These are phyloP conservation scores for Betta splendens DNA, from an alignment of 2,797 vertebrate genomes.

Conservation along the genomic window DNA sequence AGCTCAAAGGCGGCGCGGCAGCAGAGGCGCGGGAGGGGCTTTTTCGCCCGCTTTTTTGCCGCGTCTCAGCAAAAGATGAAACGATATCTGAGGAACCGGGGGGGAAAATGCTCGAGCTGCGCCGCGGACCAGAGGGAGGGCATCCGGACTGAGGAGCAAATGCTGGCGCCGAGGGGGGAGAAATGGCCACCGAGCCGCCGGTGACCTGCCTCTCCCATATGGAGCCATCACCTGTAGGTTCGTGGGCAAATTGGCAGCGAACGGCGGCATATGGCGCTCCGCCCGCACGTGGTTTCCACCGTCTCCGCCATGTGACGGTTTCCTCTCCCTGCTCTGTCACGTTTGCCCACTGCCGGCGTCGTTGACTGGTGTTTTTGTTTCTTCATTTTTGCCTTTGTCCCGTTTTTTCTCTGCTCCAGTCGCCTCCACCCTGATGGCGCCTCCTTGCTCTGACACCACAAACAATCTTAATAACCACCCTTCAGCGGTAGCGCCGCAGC, in stretches of 20 bases:
- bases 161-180: constrained; percentile 50
- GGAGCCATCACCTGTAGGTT: constrained; percentile 81
- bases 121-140: constrained; percentile 45
- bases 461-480: constrained; percentile 77
- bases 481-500: constrained; percentile 68
- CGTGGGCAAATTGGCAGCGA: constrained; percentile 73
- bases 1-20: constrained; percentile 19
- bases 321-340: constrained; percentile 22
- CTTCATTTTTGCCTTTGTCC: constrained; percentile 18
- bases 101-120: constrained; percentile 11
- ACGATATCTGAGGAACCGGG: constrained; percentile 35
- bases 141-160: constrained; percentile 57
- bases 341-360: constrained; percentile 24
- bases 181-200: constrained; percentile 67
- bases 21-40: constrained; percentile 7
- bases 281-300: constrained; percentile 43
- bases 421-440: constrained; percentile 31
- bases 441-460: constrained; percentile 51
- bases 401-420: constrained; percentile 11
- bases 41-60: constrained; percentile 21
- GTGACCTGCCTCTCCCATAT: constrained; percentile 73
- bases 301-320: constrained; percentile 25
- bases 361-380: constrained; percentile 27
- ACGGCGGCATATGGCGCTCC: constrained; percentile 74
- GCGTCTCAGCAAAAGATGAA: constrained; percentile 51